Evolutionary conservation across 23 tunicate genomes (phyloP).

Genomic region (Styela clava): DNA sequence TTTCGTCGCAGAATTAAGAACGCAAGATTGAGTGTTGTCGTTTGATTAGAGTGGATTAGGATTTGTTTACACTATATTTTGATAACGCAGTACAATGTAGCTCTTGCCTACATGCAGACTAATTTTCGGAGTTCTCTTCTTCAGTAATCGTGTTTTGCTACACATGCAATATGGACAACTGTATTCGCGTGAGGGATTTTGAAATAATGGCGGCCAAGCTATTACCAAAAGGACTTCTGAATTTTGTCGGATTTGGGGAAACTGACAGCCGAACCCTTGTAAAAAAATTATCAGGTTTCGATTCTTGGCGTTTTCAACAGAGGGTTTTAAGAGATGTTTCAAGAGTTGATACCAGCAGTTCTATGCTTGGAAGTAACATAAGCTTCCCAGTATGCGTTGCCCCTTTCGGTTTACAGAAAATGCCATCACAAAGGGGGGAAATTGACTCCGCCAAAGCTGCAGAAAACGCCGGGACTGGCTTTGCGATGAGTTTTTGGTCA

Average conservation of each 20-base stretch:
- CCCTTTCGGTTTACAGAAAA: slow-evolving; percentile 67
- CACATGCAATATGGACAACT: too few relatives aligned
- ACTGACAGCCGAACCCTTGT: slow-evolving; percentile 53
- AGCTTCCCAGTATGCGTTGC: slow-evolving; percentile 66
- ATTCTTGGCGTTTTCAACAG: slow-evolving; percentile 49
- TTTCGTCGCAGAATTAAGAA: too few relatives aligned
- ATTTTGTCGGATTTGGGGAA: slow-evolving; percentile 55
- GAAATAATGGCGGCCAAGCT: slow-evolving; percentile 43
- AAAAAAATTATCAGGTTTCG: slow-evolving; percentile 28
- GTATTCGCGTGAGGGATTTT: slow-evolving; percentile 69
- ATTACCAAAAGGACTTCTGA: slow-evolving; percentile 37
- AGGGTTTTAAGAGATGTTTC: slow-evolving; percentile 62
- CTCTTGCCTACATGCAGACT: too few relatives aligned
- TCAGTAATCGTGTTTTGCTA: too few relatives aligned
- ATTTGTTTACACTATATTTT: too few relatives aligned
- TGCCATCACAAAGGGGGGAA: slow-evolving; percentile 65
- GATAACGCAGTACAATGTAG: too few relatives aligned
- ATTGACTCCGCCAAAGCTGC: slow-evolving; percentile 72
- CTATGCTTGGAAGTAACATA: slow-evolving; percentile 42
- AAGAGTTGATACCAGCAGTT: slow-evolving; percentile 34
- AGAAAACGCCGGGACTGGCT: slow-evolving; percentile 31
- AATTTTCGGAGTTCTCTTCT: too few relatives aligned
- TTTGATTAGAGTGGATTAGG: too few relatives aligned
- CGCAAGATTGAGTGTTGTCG: too few relatives aligned
- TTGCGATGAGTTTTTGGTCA: slow-evolving; percentile 69